phyloP scores from a whole-genome alignment of 2,113 vertebrate genomes.

The Alethe castanea region DNA sequence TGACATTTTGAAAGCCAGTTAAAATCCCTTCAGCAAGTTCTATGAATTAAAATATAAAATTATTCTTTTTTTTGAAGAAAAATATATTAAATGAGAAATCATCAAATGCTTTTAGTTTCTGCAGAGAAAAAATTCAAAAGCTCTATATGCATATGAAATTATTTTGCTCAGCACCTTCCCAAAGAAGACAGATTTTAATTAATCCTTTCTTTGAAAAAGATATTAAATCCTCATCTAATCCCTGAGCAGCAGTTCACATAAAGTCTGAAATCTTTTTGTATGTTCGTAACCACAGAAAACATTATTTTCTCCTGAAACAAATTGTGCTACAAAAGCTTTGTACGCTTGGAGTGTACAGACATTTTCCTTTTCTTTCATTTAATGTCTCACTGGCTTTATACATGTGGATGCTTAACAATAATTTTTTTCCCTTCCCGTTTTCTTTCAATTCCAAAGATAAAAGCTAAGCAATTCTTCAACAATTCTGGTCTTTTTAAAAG shows the following conservation, averaged over 20 bases:
- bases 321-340: neutral
- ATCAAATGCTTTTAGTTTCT: neutral
- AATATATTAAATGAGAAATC: neutral
- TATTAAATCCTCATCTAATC: conserved; percentile 45
- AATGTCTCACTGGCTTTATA: neutral
- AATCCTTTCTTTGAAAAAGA: conserved; percentile 16
- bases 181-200: conserved; percentile 28
- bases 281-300: neutral
- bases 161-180: neutral
- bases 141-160: neutral
- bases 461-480: neutral
- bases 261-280: neutral
- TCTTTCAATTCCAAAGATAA: neutral
- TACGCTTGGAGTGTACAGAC: neutral
- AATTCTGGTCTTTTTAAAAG: neutral
- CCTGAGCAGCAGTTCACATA: neutral
- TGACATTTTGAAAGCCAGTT: neutral
- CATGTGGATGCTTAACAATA: neutral
- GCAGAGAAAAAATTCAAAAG: conserved; percentile 14
- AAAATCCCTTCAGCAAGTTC: neutral
- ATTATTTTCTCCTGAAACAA: conserved; percentile 8
- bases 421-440: neutral
- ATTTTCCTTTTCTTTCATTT: neutral
- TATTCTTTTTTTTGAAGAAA: neutral
- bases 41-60: neutral